A percentile compares a stretch with the other conserved stretches of the same genome.
phyloP scores from a whole-genome alignment of 2,888 invertebrate genomes.

The Nomada flava region DNA sequence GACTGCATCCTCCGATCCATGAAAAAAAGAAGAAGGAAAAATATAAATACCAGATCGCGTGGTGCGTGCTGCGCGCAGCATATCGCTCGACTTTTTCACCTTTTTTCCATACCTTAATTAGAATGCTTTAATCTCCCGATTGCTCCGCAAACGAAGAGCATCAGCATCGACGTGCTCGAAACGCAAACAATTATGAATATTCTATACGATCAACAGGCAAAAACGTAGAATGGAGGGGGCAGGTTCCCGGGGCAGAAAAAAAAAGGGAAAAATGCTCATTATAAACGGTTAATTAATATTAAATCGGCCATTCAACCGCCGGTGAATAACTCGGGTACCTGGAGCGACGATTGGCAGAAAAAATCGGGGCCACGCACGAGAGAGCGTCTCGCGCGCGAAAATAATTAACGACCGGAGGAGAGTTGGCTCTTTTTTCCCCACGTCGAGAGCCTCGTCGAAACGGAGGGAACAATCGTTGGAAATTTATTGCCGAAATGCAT shows the following conservation, averaged over 20 bases:
- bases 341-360: constrained; percentile 35
- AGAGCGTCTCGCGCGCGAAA: constrained; percentile 20
- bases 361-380: constrained; percentile 30
- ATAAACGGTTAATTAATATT: constrained; percentile 52
- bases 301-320: constrained; percentile 34
- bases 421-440: not conserved
- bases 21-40: not conserved
- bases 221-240: not conserved
- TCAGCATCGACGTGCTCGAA: not conserved
- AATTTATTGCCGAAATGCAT: constrained; percentile 37
- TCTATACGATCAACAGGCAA: constrained; percentile 47
- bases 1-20: not conserved
- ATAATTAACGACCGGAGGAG: constrained; percentile 48
- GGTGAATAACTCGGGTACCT: constrained; percentile 20
- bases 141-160: not conserved
- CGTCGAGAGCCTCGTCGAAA: not conserved
- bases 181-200: constrained; percentile 46
- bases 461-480: constrained; percentile 38
- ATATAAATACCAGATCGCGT: too few species aligned
- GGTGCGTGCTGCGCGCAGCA: not conserved
- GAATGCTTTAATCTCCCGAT: constrained; percentile 13
- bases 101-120: constrained; percentile 3
- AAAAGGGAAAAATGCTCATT: constrained; percentile 24
- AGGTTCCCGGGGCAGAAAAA: not conserved
- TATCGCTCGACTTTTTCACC: not conserved